phyloP scores from a whole-genome alignment of 2,888 invertebrate genomes.

The Drosophila kanekoi region DNA sequence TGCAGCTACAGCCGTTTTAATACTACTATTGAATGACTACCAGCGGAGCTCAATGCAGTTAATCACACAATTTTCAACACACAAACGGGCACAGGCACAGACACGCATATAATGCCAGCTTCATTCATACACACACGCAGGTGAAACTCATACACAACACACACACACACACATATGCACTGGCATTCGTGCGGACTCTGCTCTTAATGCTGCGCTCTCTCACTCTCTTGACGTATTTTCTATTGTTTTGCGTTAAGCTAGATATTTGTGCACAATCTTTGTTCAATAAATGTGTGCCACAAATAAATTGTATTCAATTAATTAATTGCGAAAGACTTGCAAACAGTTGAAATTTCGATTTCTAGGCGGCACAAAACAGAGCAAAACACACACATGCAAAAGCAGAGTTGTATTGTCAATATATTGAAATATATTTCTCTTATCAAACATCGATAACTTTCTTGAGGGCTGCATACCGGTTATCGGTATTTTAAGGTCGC shows the following conservation, averaged over 20 bases:
- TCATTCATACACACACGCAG: slow-evolving; percentile 28
- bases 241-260: slow-evolving; percentile 9
- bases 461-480: slow-evolving; percentile 3
- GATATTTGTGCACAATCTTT: slow-evolving; percentile 7
- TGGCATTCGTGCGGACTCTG: slow-evolving; percentile 58
- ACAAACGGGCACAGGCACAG: slow-evolving; percentile 37
- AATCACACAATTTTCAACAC: slow-evolving; percentile 67
- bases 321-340: slow-evolving; percentile 16
- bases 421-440: slow-evolving; percentile 11
- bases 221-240: slow-evolving; percentile 25
- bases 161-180: slow-evolving; percentile 33
- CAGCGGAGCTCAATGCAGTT: slow-evolving; percentile 53
- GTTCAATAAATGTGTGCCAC: neutral
- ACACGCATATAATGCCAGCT: slow-evolving; percentile 23
- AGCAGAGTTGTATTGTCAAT: slow-evolving; percentile 36
- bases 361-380: slow-evolving; percentile 61
- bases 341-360: slow-evolving; percentile 42
- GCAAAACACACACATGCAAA: slow-evolving; percentile 41
- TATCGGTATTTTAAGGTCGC: neutral
- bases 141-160: slow-evolving; percentile 39
- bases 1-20: slow-evolving; percentile 48
- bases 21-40: slow-evolving; percentile 56
- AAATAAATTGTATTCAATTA: slow-evolving; percentile 5
- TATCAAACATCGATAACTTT: slow-evolving; percentile 6
- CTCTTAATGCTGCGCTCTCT: slow-evolving; percentile 27